Evolutionary conservation across 2,797 vertebrate genomes (phyloP).

Genomic region (Ataeniobius toweri): DNA sequence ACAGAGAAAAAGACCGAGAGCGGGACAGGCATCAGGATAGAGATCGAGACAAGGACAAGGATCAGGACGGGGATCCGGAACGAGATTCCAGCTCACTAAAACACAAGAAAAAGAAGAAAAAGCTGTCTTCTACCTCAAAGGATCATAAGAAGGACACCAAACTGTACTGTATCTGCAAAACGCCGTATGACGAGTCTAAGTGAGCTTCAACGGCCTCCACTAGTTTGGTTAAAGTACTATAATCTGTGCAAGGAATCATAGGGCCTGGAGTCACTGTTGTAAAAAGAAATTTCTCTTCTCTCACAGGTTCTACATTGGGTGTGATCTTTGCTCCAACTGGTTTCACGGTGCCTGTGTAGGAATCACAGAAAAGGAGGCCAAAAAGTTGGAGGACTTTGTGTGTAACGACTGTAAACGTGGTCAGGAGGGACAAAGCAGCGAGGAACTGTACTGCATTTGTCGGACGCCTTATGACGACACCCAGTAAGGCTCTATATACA

Average conservation of each 20-base stretch:
- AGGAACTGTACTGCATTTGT: constrained; percentile 99
- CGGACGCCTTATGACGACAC: constrained; percentile 98
- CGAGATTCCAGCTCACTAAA: constrained; percentile 78
- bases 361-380: constrained; percentile 99
- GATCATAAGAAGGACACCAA: constrained; percentile 98
- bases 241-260: neutral
- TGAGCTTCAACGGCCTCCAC: constrained; percentile 71
- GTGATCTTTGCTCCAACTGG: constrained; percentile 99
- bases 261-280: neutral
- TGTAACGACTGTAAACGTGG: constrained; percentile 96
- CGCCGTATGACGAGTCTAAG: constrained; percentile 97
- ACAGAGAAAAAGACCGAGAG: constrained; percentile 75
- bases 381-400: constrained; percentile 99
- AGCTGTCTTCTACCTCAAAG: constrained; percentile 96
- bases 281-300: neutral
- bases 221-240: neutral
- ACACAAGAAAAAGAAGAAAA: constrained; percentile 99
- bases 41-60: constrained; percentile 38
- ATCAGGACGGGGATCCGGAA: constrained; percentile 56
- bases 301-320: constrained; percentile 98
- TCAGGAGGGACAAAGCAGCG: constrained; percentile 87
- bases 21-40: constrained; percentile 68
- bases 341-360: constrained; percentile 98
- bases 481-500: constrained; percentile 81
- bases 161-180: constrained; percentile 98